Base-by-base conservation (phyloP, 2,888 invertebrate species). In the Lepidochrysops patricia region DNA sequence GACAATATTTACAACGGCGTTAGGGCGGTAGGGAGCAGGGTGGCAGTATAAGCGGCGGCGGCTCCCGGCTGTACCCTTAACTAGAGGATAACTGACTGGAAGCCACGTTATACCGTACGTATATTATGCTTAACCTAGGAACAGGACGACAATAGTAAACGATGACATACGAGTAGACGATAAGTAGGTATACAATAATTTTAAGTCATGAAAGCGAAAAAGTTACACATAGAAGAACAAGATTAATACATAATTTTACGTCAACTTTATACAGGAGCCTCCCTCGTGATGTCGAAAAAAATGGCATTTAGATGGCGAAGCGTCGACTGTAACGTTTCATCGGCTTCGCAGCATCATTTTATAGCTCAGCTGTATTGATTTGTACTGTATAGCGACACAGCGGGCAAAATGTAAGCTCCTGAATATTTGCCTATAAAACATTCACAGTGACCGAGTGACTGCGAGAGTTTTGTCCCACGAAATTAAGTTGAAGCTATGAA, bases 151-250 rank as follows among this genome's bases (percentile, higher is more conserved):
- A 58, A 37, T 56, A 57, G 60, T 57, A 58, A 58, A 37, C 57
- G 29, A 60, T 58, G 57, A 50, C 50, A 60, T 57, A 60, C 57
- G 62, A 63, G 66, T 69, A 70, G 69, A 64, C 54, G 67, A 68
- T 66, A 67, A 68, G 65, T 66, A 67, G 68, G 65, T 64, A 67
- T 54, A 54, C 54, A 54, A n/a, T n/a, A n/a, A 54, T 54, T 32
- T 54, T 32, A 68, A 68, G 72, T 72, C 71, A 71, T 70, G 73
- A 70, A 64, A 49, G 49, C 27, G n/a, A 49, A 58, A 60, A 66
- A 49, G 9, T 43, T 43, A 43, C 43, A 54, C 4, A 13, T 15
- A 54, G 54, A 52, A 52, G 52, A 54, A 54, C 54, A 13, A 54
- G 29, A 54, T 32, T 32, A 54, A 12, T n/a, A n/a, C 7, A 54